A percentile compares a stretch with the other conserved stretches of the same genome.
Evolutionary conservation across 2,888 invertebrate genomes (phyloP).

Genomic region (Quadriops clusia): DNA sequence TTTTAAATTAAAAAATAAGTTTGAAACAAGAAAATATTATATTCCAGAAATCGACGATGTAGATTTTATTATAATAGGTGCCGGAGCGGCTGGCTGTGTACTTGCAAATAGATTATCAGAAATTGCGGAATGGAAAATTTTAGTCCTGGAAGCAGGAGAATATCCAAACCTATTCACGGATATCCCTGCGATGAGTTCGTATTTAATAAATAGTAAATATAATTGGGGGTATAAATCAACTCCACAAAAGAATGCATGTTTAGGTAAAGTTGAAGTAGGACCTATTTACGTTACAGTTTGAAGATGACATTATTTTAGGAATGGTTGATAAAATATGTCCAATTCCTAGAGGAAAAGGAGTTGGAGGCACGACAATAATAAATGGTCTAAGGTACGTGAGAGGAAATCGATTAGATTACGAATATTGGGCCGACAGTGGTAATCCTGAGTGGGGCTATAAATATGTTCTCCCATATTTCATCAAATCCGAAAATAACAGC

Average conservation of each 20-base stretch:
- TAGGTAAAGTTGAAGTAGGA: conserved; percentile 9
- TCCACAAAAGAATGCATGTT: conserved; percentile 11
- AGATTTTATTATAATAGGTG: conserved; percentile 13
- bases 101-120: conserved; percentile 11
- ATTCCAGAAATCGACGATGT: conserved; percentile 11
- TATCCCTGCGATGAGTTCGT: conserved; percentile 11
- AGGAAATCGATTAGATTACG: conserved; percentile 17
- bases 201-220: conserved; percentile 7
- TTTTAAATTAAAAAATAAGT: too few species aligned
- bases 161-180: conserved; percentile 11
- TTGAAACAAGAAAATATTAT: too few species aligned
- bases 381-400: conserved; percentile 18
- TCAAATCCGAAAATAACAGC: conserved; percentile 24
- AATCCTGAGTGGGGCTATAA: conserved; percentile 37
- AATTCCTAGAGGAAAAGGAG: conserved; percentile 17
- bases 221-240: conserved; percentile 12
- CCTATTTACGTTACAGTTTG: neutral
- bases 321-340: conserved; percentile 4
- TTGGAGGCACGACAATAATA: conserved; percentile 19
- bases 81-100: conserved; percentile 11
- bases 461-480: conserved; percentile 28
- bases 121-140: conserved; percentile 7
- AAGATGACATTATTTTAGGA: neutral
- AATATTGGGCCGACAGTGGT: conserved; percentile 19
- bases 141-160: conserved; percentile 12